phyloP scores from a whole-genome alignment of 1,140 invertebrate genomes.

The Lamellibrachia luymesi region DNA sequence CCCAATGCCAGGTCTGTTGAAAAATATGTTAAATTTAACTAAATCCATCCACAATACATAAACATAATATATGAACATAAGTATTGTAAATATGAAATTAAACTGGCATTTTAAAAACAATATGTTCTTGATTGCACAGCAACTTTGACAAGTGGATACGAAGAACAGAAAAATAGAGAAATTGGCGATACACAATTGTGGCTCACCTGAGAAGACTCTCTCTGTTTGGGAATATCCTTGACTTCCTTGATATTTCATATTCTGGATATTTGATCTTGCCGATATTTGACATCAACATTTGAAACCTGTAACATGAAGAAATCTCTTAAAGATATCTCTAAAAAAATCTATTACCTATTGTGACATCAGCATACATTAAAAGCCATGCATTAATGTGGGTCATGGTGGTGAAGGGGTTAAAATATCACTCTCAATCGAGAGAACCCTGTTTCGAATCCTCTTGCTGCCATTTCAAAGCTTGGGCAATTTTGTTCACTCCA shows the following conservation, averaged over 20 bases:
- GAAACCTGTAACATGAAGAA: conserved; percentile 40
- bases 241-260: conserved; percentile 55
- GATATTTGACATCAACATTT: conserved; percentile 59
- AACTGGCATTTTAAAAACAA: not conserved
- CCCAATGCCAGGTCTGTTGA: too few relatives aligned
- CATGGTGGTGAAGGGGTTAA: too few relatives aligned
- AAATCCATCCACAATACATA: conserved; percentile 14
- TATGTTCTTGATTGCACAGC: not conserved
- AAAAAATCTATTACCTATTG: not conserved
- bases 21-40: not conserved
- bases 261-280: conserved; percentile 59
- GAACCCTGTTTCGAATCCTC: too few relatives aligned
- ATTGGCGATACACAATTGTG: not conserved
- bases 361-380: not conserved
- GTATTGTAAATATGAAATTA: not conserved
- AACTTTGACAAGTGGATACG: not conserved
- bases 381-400: not conserved
- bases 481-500: too few relatives aligned
- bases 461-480: too few relatives aligned
- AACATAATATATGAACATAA: not conserved
- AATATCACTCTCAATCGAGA: too few relatives aligned
- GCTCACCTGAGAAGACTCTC: conserved; percentile 56
- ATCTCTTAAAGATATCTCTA: not conserved
- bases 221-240: conserved; percentile 53
- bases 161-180: not conserved